Base-by-base conservation (phyloP, 2,888 invertebrate species). In the Abrostola tripartita region DNA sequence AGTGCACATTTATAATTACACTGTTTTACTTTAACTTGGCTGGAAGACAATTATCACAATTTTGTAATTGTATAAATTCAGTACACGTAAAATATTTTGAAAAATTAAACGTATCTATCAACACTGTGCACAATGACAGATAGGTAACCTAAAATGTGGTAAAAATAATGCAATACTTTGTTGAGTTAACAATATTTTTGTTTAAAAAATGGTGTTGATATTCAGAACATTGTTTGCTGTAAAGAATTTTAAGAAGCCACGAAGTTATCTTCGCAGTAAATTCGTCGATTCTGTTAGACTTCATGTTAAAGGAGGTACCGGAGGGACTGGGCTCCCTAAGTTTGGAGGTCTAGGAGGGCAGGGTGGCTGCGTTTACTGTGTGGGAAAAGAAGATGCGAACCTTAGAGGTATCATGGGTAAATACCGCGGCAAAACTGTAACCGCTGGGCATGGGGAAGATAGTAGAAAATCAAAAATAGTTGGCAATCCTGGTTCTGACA, bases 311-410 rank as follows among this genome's bases (percentile, higher is more conserved):
- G 99, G 97, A 4, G 99, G 99, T 4, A 93, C 96, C 36, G 99
- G 99, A 9, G 96, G 96, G 0, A 95, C 95, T 68, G 96, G 96
- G 0, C 91, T 96, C 24, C 97, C 97, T 2, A 97, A 97, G 83
- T 98, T 96, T 89, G 99, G 99, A 2, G 99, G 98, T 0, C 90
- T 97, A 10, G 99, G 99, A 9, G 99, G 99, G 0, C 96, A 97
- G 88, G 99, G 99, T 47, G 99, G 99, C 2, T 96, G 97, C 89
- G 96, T 99, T 4, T 96, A 96, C 81, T 95, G 98, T 12, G 90
- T 96, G 40, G 97, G 97, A 0, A 96, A 95, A 79, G 96, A 97
- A 83, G 93, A 93, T 35, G 81, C 96, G 0, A 95, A 95, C 49
- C 89, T 97, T 1, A 92, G 92, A 40, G 92, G 88, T 52, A 92